phyloP scores from a whole-genome alignment of 2,113 vertebrate genomes.

The Mastomys natalensis region DNA sequence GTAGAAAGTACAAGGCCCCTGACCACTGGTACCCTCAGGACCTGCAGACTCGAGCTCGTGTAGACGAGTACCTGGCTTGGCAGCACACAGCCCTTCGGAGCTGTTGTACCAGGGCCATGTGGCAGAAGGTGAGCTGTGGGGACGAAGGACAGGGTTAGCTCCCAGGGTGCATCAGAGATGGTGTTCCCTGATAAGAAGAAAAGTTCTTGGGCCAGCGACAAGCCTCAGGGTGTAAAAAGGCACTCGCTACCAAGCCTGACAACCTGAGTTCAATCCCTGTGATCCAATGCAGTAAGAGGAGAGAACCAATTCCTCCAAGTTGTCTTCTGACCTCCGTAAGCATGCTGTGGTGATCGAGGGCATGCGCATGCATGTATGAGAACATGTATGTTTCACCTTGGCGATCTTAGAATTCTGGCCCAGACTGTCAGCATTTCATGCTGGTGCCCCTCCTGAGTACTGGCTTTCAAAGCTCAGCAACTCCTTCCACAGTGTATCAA shows the following conservation, averaged over 20 bases:
- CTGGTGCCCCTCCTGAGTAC: not conserved
- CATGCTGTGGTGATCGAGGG: not conserved
- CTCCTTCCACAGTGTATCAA: too few species aligned
- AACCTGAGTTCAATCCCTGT: not conserved
- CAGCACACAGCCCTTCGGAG: conserved; percentile 86
- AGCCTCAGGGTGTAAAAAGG: not conserved
- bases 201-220: not conserved
- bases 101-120: conserved; percentile 87
- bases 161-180: not conserved
- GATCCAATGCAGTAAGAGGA: not conserved
- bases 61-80: conserved; percentile 91
- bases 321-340: not conserved
- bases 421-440: not conserved
- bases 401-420: not conserved
- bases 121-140: conserved; percentile 85
- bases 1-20: conserved; percentile 58
- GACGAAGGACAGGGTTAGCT: not conserved
- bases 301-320: not conserved
- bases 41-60: conserved; percentile 84
- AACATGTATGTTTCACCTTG: not conserved
- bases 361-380: not conserved
- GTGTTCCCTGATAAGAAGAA: not conserved
- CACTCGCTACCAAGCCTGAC: not conserved
- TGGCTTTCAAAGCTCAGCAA: not conserved
- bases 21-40: conserved; percentile 91